Percentiles rank a stretch among this genome's conserved stretches.
Conservation (phyloP, 2,113 vertebrate genomes). For the Tringa solitaria region DNA sequence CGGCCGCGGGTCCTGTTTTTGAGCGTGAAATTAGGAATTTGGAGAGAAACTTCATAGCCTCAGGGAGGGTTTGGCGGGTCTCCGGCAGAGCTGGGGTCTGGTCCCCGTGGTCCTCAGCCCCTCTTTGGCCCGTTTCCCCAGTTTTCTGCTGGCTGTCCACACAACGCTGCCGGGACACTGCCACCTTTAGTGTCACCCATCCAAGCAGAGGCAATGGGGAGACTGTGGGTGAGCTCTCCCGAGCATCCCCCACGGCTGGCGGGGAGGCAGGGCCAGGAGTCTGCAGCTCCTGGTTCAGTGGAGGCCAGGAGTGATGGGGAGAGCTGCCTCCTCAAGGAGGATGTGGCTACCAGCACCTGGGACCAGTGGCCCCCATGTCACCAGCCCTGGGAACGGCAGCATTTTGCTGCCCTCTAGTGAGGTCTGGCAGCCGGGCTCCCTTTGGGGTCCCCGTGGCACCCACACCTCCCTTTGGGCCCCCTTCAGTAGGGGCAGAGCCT, state of each 20-base stretch:
- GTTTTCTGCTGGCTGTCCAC: neutral
- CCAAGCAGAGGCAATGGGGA: neutral
- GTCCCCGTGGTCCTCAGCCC: neutral
- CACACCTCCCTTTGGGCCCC: neutral
- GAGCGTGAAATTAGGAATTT: no score
- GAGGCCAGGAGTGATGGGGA: neutral
- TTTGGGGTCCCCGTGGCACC: neutral
- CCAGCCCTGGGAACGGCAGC: neutral
- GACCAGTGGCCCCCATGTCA: neutral
- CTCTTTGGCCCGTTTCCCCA: neutral
- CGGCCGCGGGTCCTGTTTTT: fast-evolving
- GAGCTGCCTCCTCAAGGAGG: neutral
- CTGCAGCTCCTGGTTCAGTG: fast-evolving
- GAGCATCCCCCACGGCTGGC: fast-evolving
- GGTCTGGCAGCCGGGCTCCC: neutral
- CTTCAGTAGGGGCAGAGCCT: neutral
- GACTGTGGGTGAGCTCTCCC: neutral
- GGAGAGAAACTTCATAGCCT: neutral
- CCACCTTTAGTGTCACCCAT: neutral
- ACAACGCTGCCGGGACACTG: neutral
- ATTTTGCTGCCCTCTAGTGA: constrained; percentile 60
- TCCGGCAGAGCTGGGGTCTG: neutral
- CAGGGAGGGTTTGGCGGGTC: neutral
- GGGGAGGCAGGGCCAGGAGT: neutral
- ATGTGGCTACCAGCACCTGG: neutral